Conservation (phyloP, 2,797 vertebrate genomes). For the Poecilia gillii region DNA sequence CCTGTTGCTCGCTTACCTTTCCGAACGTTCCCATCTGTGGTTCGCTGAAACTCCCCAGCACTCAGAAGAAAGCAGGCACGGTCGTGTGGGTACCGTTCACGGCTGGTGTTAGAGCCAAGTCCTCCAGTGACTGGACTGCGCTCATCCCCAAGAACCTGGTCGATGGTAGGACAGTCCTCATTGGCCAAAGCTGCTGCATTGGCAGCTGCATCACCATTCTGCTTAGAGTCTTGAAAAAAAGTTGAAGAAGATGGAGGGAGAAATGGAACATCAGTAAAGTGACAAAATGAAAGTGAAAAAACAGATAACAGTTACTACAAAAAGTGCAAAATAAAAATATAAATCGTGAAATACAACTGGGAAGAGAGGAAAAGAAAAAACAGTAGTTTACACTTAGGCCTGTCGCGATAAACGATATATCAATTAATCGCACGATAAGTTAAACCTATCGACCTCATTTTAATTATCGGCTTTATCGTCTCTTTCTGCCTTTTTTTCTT, state of each 20-base stretch:
- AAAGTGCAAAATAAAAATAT: background rate
- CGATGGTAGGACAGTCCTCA: conserved; percentile 93
- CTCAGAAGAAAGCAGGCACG: conserved; percentile 93
- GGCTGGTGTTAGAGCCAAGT: conserved; percentile 75
- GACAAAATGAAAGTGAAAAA: background rate
- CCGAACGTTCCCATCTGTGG: conserved; percentile 90
- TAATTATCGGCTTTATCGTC: no score
- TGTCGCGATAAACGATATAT: no score
- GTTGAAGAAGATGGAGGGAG: background rate
- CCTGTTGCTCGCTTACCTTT: conserved; percentile 86
- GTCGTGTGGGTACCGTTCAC: conserved; percentile 90
- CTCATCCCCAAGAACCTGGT: conserved; percentile 93
- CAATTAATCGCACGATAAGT: no score
- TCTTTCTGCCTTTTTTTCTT: no score
- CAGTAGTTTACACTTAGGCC: no score
- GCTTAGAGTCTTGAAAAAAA: conserved; percentile 85
- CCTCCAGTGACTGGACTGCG: conserved; percentile 85
- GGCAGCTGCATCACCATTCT: conserved; percentile 88
- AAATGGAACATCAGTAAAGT: background rate
- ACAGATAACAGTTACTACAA: background rate
- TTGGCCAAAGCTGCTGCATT: conserved; percentile 91
- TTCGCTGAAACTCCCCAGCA: conserved; percentile 88
- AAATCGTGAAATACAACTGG: background rate
- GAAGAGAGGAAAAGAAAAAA: background rate
- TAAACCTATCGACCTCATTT: no score